A percentile compares a stretch with the other conserved stretches of the same genome.
These are phyloP conservation scores for Pachycephala philippinensis DNA, from an alignment of 2,113 vertebrate species.

Conservation along the genomic window DNA sequence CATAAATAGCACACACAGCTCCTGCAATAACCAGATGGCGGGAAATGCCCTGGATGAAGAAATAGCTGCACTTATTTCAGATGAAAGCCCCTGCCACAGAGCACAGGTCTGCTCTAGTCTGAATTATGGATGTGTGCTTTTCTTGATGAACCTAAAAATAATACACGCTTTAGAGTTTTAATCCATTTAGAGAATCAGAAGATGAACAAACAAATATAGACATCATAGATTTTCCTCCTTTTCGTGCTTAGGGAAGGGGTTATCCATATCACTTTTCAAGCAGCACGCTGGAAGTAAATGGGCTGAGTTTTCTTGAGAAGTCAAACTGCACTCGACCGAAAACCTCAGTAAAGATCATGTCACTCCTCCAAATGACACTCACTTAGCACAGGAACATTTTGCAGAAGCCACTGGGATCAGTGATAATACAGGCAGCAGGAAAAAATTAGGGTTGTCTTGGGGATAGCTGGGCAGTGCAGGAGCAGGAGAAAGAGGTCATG, in stretches of 20 bases:
- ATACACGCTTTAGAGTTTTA: neutral
- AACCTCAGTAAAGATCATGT: neutral
- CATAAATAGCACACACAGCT: neutral
- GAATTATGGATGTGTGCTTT: slow-evolving; percentile 36
- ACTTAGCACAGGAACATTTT: neutral
- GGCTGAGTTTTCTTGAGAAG: neutral
- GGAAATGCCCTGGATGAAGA: neutral
- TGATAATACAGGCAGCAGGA: neutral
- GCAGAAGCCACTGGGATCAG: neutral
- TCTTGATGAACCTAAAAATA: slow-evolving; percentile 38
- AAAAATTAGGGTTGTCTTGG: neutral
- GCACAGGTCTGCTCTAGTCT: neutral
- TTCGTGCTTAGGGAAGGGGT: neutral
- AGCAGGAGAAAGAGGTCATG: neutral
- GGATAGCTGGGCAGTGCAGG: neutral
- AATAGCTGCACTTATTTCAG: neutral
- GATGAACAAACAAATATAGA: neutral
- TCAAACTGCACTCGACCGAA: neutral
- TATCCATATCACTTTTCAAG: neutral
- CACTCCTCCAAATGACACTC: neutral
- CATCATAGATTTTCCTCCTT: neutral
- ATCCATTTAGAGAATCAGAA: neutral
- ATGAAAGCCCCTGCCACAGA: neutral
- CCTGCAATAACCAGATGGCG: neutral
- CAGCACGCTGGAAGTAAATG: neutral